A percentile compares a stretch with the other conserved stretches of the same genome.
Evolutionary conservation across 2,888 invertebrate species (phyloP).

Genomic region (Meta bourneti): DNA sequence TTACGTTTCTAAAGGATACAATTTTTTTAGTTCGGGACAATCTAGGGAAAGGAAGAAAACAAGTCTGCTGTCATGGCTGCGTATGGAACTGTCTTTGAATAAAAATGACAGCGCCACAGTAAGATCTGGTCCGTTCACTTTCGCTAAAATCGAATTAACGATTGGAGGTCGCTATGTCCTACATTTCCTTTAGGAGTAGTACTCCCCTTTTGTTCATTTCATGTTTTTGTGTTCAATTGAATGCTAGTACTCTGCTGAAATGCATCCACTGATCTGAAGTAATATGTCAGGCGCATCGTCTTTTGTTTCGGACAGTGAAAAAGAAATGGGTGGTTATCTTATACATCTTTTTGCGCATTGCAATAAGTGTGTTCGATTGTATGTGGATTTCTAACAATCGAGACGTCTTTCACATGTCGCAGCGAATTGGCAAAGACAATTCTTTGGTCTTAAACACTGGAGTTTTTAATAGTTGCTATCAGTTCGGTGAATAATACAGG

Average conservation of each 20-base stretch:
- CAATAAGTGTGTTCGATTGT: constrained; percentile 36
- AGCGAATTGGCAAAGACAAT: too few species aligned
- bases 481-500: too few species aligned
- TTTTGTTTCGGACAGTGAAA: constrained; percentile 19
- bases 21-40: constrained; percentile 7
- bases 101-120: constrained; percentile 65
- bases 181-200: constrained; percentile 39
- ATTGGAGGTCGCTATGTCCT: constrained; percentile 38
- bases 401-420: too few species aligned
- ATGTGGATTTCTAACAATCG: constrained; percentile 4
- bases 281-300: constrained; percentile 46
- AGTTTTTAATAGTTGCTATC: too few species aligned
- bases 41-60: constrained; percentile 30
- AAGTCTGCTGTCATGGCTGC: constrained; percentile 54
- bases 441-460: too few species aligned
- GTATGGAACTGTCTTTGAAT: constrained; percentile 67
- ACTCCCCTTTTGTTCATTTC: constrained; percentile 39
- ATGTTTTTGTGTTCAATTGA: constrained; percentile 61
- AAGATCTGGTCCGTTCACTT: constrained; percentile 42
- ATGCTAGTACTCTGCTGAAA: constrained; percentile 22
- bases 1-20: constrained; percentile 64
- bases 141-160: constrained; percentile 68
- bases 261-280: constrained; percentile 14
- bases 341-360: constrained; percentile 14
- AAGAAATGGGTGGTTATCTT: constrained; percentile 13